Evolutionary conservation across 2,113 vertebrate genomes (phyloP).

Genomic region (Pangasianodon hypophthalmus): DNA sequence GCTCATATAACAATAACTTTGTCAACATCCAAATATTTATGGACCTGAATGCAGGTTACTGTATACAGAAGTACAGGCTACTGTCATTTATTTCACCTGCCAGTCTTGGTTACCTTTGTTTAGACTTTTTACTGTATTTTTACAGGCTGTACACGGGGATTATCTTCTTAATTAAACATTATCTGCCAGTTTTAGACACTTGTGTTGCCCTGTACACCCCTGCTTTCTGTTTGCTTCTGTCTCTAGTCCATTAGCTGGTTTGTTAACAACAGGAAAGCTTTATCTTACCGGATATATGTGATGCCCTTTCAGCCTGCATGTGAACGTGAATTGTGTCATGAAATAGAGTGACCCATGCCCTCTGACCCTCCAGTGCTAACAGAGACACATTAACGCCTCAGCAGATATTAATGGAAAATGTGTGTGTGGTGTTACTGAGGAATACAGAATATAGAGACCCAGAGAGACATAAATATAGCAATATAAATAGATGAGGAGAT

Average conservation of each 20-base stretch:
- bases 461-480: slow-evolving; percentile 44
- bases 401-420: background rate
- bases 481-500: background rate
- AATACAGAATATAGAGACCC: slow-evolving; percentile 1
- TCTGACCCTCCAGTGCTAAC: background rate
- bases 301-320: background rate
- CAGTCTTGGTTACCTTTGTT: background rate
- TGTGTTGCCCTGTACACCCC: background rate
- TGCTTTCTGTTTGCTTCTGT: background rate
- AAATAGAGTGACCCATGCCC: background rate
- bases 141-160: background rate
- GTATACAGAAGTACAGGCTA: background rate
- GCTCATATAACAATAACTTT: background rate
- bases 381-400: slow-evolving; percentile 78
- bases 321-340: background rate
- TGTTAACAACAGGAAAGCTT: background rate
- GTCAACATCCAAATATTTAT: background rate
- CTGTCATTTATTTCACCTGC: background rate
- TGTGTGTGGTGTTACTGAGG: background rate
- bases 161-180: background rate
- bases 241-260: background rate
- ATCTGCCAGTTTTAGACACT: background rate
- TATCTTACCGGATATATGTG: background rate
- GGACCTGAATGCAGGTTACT: background rate
- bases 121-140: background rate